Evolutionary conservation across 2,113 vertebrate species (phyloP).

Genomic region (Plecotus auritus): DNA sequence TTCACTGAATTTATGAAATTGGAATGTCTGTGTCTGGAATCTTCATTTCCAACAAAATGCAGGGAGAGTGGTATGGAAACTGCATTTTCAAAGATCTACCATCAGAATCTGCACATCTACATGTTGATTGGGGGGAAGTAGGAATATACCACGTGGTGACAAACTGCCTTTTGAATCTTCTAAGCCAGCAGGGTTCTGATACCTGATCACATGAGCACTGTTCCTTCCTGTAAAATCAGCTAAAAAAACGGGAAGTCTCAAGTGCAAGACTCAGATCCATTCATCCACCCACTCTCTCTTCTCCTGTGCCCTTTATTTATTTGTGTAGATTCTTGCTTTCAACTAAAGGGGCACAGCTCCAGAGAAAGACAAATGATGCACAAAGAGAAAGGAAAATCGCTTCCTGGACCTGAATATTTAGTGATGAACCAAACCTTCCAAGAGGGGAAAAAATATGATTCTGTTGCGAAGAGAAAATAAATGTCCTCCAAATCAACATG

Average conservation of each 20-base stretch:
- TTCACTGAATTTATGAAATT: background rate
- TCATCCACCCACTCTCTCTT: background rate
- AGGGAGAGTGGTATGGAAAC: background rate
- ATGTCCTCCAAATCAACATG: constrained; percentile 66
- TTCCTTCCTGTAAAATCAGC: constrained; percentile 60
- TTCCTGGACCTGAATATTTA: constrained; percentile 75
- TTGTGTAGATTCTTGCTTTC: constrained; percentile 60
- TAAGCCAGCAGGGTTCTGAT: constrained; percentile 46
- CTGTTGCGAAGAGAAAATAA: constrained; percentile 66
- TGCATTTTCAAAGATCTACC: background rate
- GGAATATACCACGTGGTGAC: background rate
- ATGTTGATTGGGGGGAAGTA: constrained; percentile 27
- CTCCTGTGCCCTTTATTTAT: constrained; percentile 58
- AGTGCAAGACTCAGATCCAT: background rate
- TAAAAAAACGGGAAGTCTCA: constrained; percentile 51
- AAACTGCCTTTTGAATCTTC: constrained; percentile 48
- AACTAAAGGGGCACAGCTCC: constrained; percentile 49
- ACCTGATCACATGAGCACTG: constrained; percentile 17
- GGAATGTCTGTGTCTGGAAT: background rate
- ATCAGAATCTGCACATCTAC: background rate
- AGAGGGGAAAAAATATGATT: constrained; percentile 62
- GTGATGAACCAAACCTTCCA: constrained; percentile 65
- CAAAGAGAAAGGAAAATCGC: constrained; percentile 66
- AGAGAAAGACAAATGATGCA: constrained; percentile 65
- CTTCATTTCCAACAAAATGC: background rate